These are phyloP conservation scores for Spea multiplicata DNA, from an alignment of 2,113 vertebrate species.

Conservation along the genomic window DNA sequence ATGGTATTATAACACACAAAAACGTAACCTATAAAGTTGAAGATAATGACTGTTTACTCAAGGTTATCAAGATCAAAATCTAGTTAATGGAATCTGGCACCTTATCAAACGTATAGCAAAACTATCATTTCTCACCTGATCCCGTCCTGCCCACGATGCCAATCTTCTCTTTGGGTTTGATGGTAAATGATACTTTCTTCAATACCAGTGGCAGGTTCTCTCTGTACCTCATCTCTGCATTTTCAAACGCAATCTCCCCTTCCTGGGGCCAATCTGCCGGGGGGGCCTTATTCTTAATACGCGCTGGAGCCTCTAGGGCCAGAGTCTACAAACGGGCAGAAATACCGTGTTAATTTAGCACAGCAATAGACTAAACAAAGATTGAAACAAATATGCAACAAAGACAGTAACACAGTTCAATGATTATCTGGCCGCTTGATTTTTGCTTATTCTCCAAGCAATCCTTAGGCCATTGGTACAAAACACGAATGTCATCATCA, in stretches of 20 bases:
- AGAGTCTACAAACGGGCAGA: conserved; percentile 68
- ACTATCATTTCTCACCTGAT: conserved; percentile 69
- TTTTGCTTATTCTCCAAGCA: no score
- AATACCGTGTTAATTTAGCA: no score
- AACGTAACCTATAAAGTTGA: no score
- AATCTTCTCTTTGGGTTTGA: conserved; percentile 88
- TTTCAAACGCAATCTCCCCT: conserved; percentile 83
- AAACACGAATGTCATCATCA: no score
- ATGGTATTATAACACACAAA: no score
- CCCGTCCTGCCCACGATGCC: conserved; percentile 90
- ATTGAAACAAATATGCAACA: no score
- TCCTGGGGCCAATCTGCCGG: conserved; percentile 84
- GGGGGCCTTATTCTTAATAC: conserved; percentile 82
- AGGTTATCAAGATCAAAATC: no score
- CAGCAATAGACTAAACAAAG: no score
- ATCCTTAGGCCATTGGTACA: no score
- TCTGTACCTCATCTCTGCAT: conserved; percentile 85
- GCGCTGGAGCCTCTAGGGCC: conserved; percentile 86
- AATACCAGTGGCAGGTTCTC: conserved; percentile 87
- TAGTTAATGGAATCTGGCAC: neutral
- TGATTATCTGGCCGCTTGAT: no score
- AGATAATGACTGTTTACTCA: no score
- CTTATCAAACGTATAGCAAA: neutral
- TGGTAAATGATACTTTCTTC: conserved; percentile 86
- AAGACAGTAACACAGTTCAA: no score